phyloP scores from a whole-genome alignment of 2,113 vertebrate genomes.

The Sinocyclocheilus anshuiensis region DNA sequence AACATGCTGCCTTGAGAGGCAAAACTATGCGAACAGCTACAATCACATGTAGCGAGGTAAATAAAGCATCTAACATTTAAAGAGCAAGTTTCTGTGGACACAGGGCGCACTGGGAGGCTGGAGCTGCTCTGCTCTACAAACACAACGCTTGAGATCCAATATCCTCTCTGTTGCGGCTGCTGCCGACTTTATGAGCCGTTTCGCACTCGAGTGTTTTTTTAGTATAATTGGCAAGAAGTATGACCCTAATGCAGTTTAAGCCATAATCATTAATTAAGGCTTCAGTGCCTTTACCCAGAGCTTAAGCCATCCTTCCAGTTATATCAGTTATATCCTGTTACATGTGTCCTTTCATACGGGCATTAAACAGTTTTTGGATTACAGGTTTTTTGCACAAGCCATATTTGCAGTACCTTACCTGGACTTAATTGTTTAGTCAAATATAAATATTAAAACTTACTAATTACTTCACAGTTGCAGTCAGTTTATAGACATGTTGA shows the following conservation, averaged over 20 bases:
- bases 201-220: conserved; percentile 36
- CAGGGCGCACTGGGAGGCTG: conserved; percentile 14
- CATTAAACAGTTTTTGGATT: background rate
- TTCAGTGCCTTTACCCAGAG: conserved; percentile 39
- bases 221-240: conserved; percentile 58
- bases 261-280: conserved; percentile 57
- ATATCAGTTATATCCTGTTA: conserved; percentile 46
- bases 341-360: background rate
- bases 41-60: conserved; percentile 36
- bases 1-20: background rate
- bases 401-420: background rate
- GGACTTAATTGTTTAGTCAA: background rate
- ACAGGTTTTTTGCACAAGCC: background rate
- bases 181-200: conserved; percentile 54
- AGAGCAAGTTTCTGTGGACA: conserved; percentile 42
- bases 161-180: conserved; percentile 43
- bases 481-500: background rate
- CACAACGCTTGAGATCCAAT: conserved; percentile 50
- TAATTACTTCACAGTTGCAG: background rate
- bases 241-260: conserved; percentile 56
- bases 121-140: conserved; percentile 46
- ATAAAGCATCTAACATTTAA: conserved; percentile 40
- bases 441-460: background rate
- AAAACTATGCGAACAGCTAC: conserved; percentile 33
- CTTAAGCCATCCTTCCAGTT: conserved; percentile 45